A percentile compares a stretch with the other conserved stretches of the same genome.
phyloP scores from a whole-genome alignment of 2,797 vertebrate genomes.

The Nothura maculosa region DNA sequence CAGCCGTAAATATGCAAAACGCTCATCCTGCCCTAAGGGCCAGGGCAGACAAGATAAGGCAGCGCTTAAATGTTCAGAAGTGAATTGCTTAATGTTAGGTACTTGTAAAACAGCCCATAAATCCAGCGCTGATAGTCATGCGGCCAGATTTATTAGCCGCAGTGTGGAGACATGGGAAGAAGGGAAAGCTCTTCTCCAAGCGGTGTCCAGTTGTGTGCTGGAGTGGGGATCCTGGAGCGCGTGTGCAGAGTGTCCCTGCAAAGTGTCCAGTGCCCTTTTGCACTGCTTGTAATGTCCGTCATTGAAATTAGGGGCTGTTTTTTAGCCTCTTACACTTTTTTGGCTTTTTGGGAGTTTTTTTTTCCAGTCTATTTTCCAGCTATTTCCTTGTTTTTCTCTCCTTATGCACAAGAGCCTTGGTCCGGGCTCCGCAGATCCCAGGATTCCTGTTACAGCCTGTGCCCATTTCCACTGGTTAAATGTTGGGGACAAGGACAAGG shows the following conservation, averaged over 20 bases:
- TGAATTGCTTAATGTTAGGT: slow-evolving; percentile 45
- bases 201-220: not conserved
- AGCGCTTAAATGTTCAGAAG: slow-evolving; percentile 37
- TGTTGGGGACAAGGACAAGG: not conserved
- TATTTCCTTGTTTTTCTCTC: not conserved
- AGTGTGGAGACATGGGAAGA: slow-evolving; percentile 8
- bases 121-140: not conserved
- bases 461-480: not conserved
- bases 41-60: slow-evolving; percentile 16
- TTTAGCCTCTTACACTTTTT: not conserved
- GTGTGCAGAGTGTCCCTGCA: not conserved
- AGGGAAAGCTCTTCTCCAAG: not conserved
- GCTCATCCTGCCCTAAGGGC: slow-evolving; percentile 27
- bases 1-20: not conserved
- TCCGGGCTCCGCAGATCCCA: too few relatives aligned
- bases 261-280: not conserved
- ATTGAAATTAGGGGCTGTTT: not conserved
- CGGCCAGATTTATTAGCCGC: slow-evolving; percentile 20
- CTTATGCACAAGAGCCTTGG: not conserved
- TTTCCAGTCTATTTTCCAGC: not conserved
- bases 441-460: too few relatives aligned
- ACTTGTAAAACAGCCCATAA: slow-evolving; percentile 62
- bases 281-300: rapidly evolving
- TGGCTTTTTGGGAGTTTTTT: not conserved
- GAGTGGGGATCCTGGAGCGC: not conserved